Percentiles rank a stretch among this genome's conserved stretches.
These are phyloP conservation scores for Rhinoderma darwinii DNA, from an alignment of 2,113 vertebrate species.

Conservation along the genomic window DNA sequence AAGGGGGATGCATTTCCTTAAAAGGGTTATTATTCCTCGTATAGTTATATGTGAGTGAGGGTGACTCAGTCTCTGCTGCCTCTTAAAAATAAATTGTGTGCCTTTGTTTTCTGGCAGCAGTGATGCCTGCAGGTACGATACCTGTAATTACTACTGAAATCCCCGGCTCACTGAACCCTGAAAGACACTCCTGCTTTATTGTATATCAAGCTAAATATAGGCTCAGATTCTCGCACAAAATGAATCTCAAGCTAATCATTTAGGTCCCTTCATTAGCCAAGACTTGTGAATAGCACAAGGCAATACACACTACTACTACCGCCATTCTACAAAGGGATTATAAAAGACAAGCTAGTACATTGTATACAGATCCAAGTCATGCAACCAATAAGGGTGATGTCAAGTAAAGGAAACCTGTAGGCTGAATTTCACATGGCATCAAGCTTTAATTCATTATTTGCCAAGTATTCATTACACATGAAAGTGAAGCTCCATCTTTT, in stretches of 20 bases:
- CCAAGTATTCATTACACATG: too few relatives aligned
- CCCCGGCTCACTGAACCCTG: slow-evolving; percentile 35
- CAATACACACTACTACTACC: not conserved
- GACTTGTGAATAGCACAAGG: slow-evolving; percentile 11
- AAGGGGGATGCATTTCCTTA: not conserved
- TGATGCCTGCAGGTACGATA: slow-evolving; percentile 51
- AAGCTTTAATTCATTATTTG: too few relatives aligned
- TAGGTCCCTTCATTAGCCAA: slow-evolving; percentile 1
- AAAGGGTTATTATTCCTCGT: slow-evolving; percentile 9
- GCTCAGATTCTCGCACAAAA: not conserved
- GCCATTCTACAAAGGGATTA: not conserved
- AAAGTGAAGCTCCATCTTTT: not conserved
- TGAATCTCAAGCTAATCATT: slow-evolving; percentile 10
- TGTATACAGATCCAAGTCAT: not conserved
- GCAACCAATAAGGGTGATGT: not conserved
- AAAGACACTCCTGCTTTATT: slow-evolving; percentile 28
- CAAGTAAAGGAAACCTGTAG: not conserved
- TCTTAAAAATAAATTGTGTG: slow-evolving; percentile 51
- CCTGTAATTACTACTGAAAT: slow-evolving; percentile 52
- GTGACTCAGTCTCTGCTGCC: slow-evolving; percentile 39
- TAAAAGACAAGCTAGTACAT: not conserved
- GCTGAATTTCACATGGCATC: too few relatives aligned
- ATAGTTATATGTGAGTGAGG: not conserved
- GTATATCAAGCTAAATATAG: slow-evolving; percentile 41
- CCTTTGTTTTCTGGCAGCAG: slow-evolving; percentile 44